A percentile compares a stretch with the other conserved stretches of the same genome.
Evolutionary conservation across 2,113 vertebrate genomes (phyloP).

Genomic region (Serinus canaria): DNA sequence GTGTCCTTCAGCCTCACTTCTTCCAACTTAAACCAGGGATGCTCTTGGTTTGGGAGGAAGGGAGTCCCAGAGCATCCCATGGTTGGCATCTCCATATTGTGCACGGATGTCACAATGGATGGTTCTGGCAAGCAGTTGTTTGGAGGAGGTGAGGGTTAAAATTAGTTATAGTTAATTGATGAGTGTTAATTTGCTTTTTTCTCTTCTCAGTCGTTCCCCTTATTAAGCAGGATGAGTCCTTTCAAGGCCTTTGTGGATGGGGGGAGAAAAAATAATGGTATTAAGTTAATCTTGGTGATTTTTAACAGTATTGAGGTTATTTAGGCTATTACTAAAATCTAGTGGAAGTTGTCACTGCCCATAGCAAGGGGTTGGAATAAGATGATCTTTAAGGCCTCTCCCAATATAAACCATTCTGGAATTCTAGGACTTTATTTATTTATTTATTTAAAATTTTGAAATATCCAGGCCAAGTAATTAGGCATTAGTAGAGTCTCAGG

Average conservation of each 20-base stretch:
- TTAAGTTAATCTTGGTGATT: neutral
- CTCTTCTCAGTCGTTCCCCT: neutral
- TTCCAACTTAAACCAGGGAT: neutral
- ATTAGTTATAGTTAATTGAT: neutral
- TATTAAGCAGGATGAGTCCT: slow-evolving; percentile 15
- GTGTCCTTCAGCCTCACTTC: neutral
- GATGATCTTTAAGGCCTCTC: neutral
- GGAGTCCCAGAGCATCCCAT: neutral
- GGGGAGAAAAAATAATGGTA: neutral
- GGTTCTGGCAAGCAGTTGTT: neutral
- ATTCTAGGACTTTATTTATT: neutral
- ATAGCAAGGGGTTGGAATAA: neutral
- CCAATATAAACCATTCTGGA: neutral
- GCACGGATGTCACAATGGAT: neutral
- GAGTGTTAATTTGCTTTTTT: neutral
- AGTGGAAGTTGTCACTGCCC: neutral
- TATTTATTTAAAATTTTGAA: neutral
- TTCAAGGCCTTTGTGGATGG: neutral
- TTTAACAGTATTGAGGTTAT: neutral
- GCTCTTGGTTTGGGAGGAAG: neutral
- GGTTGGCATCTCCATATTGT: accelerated
- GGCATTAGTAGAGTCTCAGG: neutral
- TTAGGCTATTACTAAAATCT: neutral
- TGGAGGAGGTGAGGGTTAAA: neutral
- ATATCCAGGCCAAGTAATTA: neutral